Conservation (phyloP, 2,888 invertebrate species). For the Spisula subtruncata region DNA sequence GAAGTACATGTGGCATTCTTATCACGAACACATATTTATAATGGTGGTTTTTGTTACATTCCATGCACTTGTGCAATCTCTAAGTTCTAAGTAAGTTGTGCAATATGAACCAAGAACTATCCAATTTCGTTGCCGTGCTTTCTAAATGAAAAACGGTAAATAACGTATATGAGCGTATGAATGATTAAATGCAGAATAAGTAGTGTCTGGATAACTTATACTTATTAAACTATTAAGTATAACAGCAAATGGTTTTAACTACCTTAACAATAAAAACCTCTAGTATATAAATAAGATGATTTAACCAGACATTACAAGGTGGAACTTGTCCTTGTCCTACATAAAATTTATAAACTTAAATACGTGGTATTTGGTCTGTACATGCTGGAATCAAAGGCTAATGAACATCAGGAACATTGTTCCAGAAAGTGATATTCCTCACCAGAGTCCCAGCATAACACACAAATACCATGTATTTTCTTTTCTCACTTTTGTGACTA, state of each 20-base stretch:
- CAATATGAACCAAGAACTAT: neutral
- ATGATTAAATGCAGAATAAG: slow-evolving; percentile 41
- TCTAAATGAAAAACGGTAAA: slow-evolving; percentile 25
- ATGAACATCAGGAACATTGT: neutral
- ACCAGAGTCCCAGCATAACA: neutral
- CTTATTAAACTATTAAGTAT: slow-evolving; percentile 6
- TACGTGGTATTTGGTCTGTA: slow-evolving; percentile 9
- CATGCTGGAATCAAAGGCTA: neutral
- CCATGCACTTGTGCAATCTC: neutral
- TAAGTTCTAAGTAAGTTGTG: neutral
- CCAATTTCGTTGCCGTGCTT: slow-evolving; percentile 46
- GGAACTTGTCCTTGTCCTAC: neutral
- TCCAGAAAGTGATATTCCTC: neutral
- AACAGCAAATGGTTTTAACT: slow-evolving; percentile 15
- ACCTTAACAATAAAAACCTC: slow-evolving; percentile 8
- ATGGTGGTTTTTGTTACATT: neutral
- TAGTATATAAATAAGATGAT: slow-evolving; percentile 20
- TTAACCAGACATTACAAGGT: neutral
- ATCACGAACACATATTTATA: neutral
- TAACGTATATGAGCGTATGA: slow-evolving; percentile 35
- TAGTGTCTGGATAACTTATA: neutral
- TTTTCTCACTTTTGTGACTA: neutral
- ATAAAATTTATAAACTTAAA: neutral
- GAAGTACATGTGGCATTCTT: too few relatives aligned
- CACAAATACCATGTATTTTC: neutral